Percentiles rank a stretch among this genome's conserved stretches.
phyloP scores from a whole-genome alignment of 2,888 invertebrate genomes.

The Tubulanus polymorphus region DNA sequence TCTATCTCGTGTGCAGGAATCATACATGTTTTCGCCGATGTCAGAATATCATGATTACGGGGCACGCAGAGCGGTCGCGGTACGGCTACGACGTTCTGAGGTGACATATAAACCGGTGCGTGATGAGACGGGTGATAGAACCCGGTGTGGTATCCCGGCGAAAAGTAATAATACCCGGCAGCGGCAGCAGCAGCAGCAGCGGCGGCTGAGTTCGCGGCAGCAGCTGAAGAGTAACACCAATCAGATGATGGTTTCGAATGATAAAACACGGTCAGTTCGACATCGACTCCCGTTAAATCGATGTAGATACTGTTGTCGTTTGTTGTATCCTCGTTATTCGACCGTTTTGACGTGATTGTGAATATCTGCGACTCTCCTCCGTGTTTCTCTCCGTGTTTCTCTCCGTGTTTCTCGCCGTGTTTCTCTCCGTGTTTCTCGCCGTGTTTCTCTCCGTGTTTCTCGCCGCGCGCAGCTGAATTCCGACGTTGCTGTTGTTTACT shows the following conservation, averaged over 20 bases:
- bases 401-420: neutral
- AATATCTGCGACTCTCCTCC: neutral
- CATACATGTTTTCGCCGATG: conserved; percentile 35
- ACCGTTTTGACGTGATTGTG: neutral
- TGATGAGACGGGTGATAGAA: neutral
- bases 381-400: neutral
- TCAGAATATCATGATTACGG: conserved; percentile 22
- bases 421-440: neutral
- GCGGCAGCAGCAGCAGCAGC: conserved; percentile 29
- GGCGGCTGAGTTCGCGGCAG: conserved; percentile 21
- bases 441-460: neutral
- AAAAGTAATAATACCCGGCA: conserved; percentile 2
- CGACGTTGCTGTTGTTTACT: neutral
- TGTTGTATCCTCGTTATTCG: neutral
- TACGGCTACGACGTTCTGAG: neutral
- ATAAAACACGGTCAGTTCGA: conserved; percentile 40
- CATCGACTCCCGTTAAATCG: conserved; percentile 44
- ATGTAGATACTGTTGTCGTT: conserved; percentile 34
- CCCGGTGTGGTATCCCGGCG: neutral
- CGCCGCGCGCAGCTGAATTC: neutral
- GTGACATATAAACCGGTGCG: neutral
- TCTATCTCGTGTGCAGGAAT: conserved; percentile 41
- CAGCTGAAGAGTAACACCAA: conserved; percentile 8
- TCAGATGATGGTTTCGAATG: conserved; percentile 32
- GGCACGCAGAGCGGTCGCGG: conserved; percentile 27